Conservation (phyloP, 2,888 invertebrate species). For the Apotomis turbidana region DNA sequence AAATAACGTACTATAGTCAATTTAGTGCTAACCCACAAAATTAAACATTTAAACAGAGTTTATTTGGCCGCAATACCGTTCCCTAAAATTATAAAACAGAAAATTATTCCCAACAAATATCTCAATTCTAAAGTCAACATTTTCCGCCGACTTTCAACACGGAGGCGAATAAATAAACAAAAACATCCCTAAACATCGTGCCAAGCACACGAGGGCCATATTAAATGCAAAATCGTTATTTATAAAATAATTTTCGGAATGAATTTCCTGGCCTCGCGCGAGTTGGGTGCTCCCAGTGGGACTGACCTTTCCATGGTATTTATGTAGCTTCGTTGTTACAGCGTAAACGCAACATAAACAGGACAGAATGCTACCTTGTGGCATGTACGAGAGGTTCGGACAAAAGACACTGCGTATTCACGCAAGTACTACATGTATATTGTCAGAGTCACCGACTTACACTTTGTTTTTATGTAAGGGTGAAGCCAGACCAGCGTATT, state of each 20-base stretch:
- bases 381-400: neutral
- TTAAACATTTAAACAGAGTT: no score
- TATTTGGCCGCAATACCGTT: neutral
- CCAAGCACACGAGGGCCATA: constrained; percentile 10
- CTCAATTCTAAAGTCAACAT: neutral
- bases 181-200: constrained; percentile 15
- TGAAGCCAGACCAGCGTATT: no score
- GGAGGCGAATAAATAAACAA: constrained; percentile 10
- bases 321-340: constrained; percentile 31
- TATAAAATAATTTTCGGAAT: constrained; percentile 34
- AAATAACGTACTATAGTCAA: no score
- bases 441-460: no score
- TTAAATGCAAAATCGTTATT: constrained; percentile 25
- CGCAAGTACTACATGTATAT: no score
- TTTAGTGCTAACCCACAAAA: no score
- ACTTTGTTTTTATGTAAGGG: no score
- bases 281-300: constrained; percentile 21
- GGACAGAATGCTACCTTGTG: neutral
- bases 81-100: neutral
- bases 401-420: no score
- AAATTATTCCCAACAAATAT: neutral
- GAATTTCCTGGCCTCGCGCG: constrained; percentile 17
- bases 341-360: constrained; percentile 9
- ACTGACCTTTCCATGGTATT: constrained; percentile 36
- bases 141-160: neutral